Evolutionary conservation across 2,797 vertebrate species (phyloP).

Genomic region (Presbytis comata): DNA sequence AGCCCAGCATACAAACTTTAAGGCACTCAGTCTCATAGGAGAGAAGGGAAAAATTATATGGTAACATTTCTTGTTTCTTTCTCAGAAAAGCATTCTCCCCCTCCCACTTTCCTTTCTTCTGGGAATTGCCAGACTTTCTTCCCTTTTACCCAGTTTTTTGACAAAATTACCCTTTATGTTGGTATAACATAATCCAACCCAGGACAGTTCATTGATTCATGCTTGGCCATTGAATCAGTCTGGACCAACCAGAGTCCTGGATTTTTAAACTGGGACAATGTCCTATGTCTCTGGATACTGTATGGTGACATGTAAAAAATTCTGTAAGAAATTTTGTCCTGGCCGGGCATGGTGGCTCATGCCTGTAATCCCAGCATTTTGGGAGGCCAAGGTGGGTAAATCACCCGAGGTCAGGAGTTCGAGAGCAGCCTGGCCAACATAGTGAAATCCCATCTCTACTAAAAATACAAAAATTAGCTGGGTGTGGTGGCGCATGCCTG

Average conservation of each 20-base stretch:
- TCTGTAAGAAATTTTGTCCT: not conserved
- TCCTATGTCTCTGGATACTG: not conserved
- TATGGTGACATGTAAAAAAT: not conserved
- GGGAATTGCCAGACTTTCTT: not conserved
- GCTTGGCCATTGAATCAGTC: not conserved
- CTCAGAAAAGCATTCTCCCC: not conserved
- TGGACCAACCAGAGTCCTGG: not conserved
- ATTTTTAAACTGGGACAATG: not conserved
- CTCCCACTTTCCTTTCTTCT: not conserved
- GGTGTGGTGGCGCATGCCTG: not conserved
- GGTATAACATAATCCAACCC: not conserved
- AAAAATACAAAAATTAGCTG: not conserved
- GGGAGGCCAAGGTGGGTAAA: not conserved
- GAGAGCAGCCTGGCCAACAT: not conserved
- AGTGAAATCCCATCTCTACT: not conserved
- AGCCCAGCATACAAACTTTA: not conserved
- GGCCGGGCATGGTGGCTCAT: not conserved
- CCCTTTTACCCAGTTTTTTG: not conserved
- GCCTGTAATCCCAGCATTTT: not conserved
- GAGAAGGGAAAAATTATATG: not conserved
- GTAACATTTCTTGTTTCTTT: slow-evolving; percentile 29
- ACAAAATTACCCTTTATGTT: not conserved
- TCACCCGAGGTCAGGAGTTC: not conserved
- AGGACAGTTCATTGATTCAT: not conserved
- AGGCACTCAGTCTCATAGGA: not conserved